Evolutionary conservation across 2,888 invertebrate species (phyloP).

Genomic region (Drosophila pseudotakahashii): DNA sequence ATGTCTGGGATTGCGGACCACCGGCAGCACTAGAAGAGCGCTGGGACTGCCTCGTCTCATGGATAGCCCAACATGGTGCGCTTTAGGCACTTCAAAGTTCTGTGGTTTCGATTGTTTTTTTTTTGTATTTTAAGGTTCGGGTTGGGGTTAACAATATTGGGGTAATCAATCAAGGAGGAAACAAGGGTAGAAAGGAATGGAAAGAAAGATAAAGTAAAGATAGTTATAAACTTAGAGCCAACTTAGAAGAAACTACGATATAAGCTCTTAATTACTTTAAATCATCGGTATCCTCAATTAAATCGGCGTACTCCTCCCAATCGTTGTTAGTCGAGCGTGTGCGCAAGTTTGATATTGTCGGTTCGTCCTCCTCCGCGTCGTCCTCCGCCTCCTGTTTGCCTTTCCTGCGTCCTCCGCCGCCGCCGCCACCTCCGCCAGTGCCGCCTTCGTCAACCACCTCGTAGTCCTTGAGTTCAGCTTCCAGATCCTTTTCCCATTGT

Average conservation of each 20-base stretch:
- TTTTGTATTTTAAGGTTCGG: constrained; percentile 24
- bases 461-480: constrained; percentile 97
- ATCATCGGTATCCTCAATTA: constrained; percentile 85
- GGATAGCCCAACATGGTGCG: constrained; percentile 83
- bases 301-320: constrained; percentile 84
- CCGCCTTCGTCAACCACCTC: constrained; percentile 91
- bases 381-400: neutral
- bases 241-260: constrained; percentile 85
- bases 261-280: constrained; percentile 85
- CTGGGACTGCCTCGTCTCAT: constrained; percentile 72
- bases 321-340: constrained; percentile 84
- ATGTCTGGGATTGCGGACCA: constrained; percentile 22
- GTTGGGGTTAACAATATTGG: constrained; percentile 32
- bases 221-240: constrained; percentile 82
- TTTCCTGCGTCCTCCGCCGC: constrained; percentile 29
- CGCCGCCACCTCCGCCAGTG: constrained; percentile 48
- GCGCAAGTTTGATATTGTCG: constrained; percentile 83
- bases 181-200: constrained; percentile 70
- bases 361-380: constrained; percentile 73
- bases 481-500: constrained; percentile 98
- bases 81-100: constrained; percentile 83
- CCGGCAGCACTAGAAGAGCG: constrained; percentile 69
- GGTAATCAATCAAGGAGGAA: constrained; percentile 55
- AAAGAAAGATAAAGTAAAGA: constrained; percentile 67
- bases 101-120: constrained; percentile 53